Evolutionary conservation across 1,140 invertebrate species (phyloP).

Genomic region (Ceratosolen solmsi): DNA sequence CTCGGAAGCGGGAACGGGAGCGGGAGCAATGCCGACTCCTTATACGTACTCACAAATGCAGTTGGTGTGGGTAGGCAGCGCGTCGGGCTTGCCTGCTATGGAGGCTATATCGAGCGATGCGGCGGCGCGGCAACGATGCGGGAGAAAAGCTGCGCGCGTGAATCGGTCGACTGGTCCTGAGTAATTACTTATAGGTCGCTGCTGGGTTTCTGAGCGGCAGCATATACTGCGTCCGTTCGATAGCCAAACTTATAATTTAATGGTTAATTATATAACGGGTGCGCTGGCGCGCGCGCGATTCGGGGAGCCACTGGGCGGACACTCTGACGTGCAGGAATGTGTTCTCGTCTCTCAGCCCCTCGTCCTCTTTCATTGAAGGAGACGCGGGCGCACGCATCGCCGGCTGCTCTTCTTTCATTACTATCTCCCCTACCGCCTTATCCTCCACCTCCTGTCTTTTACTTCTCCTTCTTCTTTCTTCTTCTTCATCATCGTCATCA

Average conservation of each 20-base stretch:
- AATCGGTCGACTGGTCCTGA: conserved; percentile 39
- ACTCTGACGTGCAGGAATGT: conserved; percentile 74
- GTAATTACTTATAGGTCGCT: conserved; percentile 71
- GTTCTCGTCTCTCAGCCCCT: conserved; percentile 24
- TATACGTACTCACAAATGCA: not conserved
- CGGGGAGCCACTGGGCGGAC: conserved; percentile 72
- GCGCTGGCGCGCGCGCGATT: conserved; percentile 63
- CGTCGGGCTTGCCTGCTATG: not conserved
- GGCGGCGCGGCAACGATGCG: not conserved
- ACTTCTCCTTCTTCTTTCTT: not conserved
- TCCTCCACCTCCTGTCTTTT: not conserved
- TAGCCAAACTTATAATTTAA: conserved; percentile 75
- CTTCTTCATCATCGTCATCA: not conserved
- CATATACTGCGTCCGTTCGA: conserved; percentile 66
- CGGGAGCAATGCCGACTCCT: not conserved
- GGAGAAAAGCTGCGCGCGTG: not conserved
- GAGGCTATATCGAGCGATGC: not conserved
- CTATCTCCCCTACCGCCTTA: not conserved
- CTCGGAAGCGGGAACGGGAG: not conserved
- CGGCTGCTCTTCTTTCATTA: conserved; percentile 22
- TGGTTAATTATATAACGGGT: conserved; percentile 74
- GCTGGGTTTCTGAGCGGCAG: conserved; percentile 52
- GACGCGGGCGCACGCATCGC: conserved; percentile 1
- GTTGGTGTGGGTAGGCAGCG: not conserved
- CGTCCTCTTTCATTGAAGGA: conserved; percentile 36